Evolutionary conservation across 2,797 vertebrate species (phyloP), one percentile per base, ranked within the genome.

Genomic region (Cirrhinus molitorella): DNA sequence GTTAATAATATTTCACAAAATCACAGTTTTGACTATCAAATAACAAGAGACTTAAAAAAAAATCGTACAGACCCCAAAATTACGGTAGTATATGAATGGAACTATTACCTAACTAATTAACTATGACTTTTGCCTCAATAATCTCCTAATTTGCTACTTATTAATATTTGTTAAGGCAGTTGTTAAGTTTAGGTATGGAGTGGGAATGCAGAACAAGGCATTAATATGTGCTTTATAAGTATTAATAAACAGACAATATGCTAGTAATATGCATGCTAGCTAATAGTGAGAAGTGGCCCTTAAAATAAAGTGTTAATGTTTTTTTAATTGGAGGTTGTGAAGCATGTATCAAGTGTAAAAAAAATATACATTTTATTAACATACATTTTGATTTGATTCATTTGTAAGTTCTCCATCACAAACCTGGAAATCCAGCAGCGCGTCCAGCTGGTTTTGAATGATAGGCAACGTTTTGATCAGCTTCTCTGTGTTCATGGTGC

Each of bases 371-470:
- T 16, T 28, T 7, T 16, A 9, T 9, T 8, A 9, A 63, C 21
- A 66, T 40, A 8, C 16, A 31, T 63, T 14, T 8, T 17, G 6
- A 28, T 28, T 61, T 63, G 3, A 63, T 31, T 57, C 21, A 25
- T 6, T 25, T 14, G 21, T 0, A 72, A 21, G 13, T 80, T 79
- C 83, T 79, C 21, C 83, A 72, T 74, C 45, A 51, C 19, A 16
- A 0, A 21, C 97, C 93, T 98, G 97, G 93, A 99, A 99, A 92
- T 97, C 96, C 88, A 99, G 94, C 89, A 99, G 96, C 37, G 96
- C 96, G 34, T 98, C 97, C 86, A 99, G 95, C 92, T 98, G 97
- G 91, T 95, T 97, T 93, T 99, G 97, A 92, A 99, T 97, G 90
- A 99, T 96, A 81, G 94, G 96, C 90, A 99, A 95, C 34, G 96